Evolutionary conservation across 1,140 invertebrate genomes (phyloP).

Genomic region (Aplysia californica): DNA sequence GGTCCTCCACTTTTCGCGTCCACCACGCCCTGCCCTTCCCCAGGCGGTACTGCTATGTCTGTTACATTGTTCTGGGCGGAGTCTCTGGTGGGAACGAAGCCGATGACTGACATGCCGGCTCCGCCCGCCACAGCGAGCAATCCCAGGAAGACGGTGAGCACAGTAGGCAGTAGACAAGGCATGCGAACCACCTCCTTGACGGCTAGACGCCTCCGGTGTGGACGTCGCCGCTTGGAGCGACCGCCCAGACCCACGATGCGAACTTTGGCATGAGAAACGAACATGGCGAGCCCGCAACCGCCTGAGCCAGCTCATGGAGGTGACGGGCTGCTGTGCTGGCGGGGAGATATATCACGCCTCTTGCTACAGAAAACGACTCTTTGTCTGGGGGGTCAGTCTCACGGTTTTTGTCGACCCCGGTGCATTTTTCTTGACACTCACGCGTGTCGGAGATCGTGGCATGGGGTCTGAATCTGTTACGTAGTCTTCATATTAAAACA

Average conservation of each 20-base stretch:
- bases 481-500: too few relatives aligned
- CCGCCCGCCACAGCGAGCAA: slow-evolving; percentile 34
- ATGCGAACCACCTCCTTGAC: slow-evolving; percentile 43
- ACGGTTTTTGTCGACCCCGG: not conserved
- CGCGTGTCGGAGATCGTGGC: too few relatives aligned
- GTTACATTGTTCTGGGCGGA: too few relatives aligned
- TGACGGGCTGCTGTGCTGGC: not conserved
- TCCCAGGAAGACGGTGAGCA: slow-evolving; percentile 39
- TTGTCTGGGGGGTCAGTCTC: not conserved
- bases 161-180: slow-evolving; percentile 47
- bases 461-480: too few relatives aligned
- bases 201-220: slow-evolving; percentile 33
- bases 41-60: too few relatives aligned
- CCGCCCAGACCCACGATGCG: slow-evolving; percentile 16
- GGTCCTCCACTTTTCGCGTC: too few relatives aligned
- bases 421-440: too few relatives aligned
- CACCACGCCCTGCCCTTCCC: too few relatives aligned
- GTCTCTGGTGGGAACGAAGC: slow-evolving; percentile 22
- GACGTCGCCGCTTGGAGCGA: slow-evolving; percentile 15
- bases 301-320: not conserved
- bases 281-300: not conserved
- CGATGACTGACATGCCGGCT: slow-evolving; percentile 33
- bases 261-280: slow-evolving; percentile 23
- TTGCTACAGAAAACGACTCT: not conserved
- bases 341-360: not conserved